A percentile compares a stretch with the other conserved stretches of the same genome.
These are phyloP conservation scores for Polia nebulosa DNA, from an alignment of 2,888 invertebrate species.

Conservation along the genomic window DNA sequence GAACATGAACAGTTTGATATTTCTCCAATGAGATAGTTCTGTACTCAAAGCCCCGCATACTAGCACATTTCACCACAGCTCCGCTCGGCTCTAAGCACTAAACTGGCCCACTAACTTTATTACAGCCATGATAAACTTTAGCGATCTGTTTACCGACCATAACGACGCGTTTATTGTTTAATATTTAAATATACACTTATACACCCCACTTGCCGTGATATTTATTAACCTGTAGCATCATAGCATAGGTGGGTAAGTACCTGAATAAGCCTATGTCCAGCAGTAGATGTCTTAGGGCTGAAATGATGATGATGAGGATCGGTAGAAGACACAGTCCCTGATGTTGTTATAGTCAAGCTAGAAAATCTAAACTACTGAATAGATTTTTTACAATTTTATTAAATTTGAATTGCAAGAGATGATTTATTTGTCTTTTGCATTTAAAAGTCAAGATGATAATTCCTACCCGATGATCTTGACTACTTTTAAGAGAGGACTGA, in stretches of 20 bases:
- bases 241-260: no score
- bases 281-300: not conserved
- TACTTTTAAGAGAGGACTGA: not conserved
- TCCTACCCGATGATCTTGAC: no score
- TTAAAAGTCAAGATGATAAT: no score
- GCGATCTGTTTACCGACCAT: constrained; percentile 35
- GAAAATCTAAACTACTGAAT: no score
- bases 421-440: no score
- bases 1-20: no score
- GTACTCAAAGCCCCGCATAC: constrained; percentile 5
- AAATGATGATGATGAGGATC: not conserved
- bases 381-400: no score
- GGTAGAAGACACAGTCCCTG: no score
- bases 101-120: constrained; percentile 32
- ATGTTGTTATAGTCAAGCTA: no score
- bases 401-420: no score
- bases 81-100: not conserved
- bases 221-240: constrained; percentile 2
- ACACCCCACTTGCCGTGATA: not conserved
- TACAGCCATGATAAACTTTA: constrained; percentile 14
- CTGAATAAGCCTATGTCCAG: not conserved
- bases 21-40: not conserved
- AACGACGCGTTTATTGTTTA: constrained; percentile 21
- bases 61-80: constrained; percentile 6
- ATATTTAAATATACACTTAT: constrained; percentile 23